Evolutionary conservation across 2,113 vertebrate genomes (phyloP).

Genomic region (Podarcis raffonei): DNA sequence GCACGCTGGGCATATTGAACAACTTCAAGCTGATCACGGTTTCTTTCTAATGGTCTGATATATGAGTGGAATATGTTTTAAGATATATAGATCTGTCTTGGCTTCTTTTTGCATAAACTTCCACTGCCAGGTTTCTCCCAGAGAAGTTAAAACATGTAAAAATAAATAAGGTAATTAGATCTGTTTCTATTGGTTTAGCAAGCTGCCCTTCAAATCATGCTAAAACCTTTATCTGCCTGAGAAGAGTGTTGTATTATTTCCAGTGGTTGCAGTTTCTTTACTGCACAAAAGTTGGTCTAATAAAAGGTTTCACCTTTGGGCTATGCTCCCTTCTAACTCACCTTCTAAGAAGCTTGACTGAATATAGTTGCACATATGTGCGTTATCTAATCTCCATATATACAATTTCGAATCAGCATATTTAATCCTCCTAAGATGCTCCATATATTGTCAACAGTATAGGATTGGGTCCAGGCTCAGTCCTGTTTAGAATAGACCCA

Average conservation of each 20-base stretch:
- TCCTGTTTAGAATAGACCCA: no score
- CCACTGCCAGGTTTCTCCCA: background rate
- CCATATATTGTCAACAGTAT: background rate
- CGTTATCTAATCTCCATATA: background rate
- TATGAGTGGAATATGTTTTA: slow-evolving; percentile 1
- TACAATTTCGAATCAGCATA: background rate
- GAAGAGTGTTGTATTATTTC: background rate
- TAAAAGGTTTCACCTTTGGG: background rate
- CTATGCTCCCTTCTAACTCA: background rate
- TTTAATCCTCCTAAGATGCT: background rate
- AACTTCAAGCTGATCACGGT: background rate
- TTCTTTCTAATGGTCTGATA: background rate
- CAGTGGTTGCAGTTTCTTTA: background rate
- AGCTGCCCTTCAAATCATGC: background rate
- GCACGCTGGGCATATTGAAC: background rate
- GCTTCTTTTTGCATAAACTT: background rate
- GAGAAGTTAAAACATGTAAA: background rate
- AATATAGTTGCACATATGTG: background rate
- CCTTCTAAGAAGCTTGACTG: background rate
- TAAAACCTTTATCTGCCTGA: background rate
- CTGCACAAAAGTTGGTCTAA: background rate
- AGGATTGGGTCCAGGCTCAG: no score
- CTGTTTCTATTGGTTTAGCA: background rate
- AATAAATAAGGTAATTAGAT: background rate
- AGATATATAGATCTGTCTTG: background rate